Percentiles rank a stretch among this genome's conserved stretches.
phyloP scores from a whole-genome alignment of 2,888 invertebrate species.

The Apamea sordens region DNA sequence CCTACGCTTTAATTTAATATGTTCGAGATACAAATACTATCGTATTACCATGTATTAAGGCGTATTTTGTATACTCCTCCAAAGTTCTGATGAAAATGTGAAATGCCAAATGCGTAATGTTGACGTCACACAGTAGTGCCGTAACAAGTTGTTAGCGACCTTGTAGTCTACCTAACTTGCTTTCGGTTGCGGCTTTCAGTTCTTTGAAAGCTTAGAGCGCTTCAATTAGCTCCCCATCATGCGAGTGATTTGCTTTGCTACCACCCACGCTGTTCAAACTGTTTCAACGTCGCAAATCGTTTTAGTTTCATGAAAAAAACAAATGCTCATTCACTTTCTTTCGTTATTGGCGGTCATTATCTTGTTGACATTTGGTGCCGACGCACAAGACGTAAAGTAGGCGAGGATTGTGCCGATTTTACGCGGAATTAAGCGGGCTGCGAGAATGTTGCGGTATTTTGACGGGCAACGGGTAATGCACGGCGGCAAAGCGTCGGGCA shows the following conservation, averaged over 20 bases:
- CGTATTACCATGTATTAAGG: constrained; percentile 34
- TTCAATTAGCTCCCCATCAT: constrained; percentile 54
- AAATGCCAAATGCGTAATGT: constrained; percentile 49
- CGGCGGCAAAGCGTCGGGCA: constrained; percentile 38
- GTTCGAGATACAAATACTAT: constrained; percentile 20
- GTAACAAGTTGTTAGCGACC: constrained; percentile 64
- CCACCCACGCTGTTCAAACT: constrained; percentile 34
- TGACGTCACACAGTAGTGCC: constrained; percentile 60
- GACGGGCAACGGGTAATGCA: constrained; percentile 59
- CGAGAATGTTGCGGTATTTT: constrained; percentile 67
- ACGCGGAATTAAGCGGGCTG: constrained; percentile 53
- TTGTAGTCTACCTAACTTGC: constrained; percentile 49
- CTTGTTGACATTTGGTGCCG: constrained; percentile 64
- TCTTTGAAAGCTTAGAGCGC: constrained; percentile 50
- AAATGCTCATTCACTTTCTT: constrained; percentile 62
- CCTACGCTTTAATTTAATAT: constrained; percentile 33
- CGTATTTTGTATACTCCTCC: constrained; percentile 29
- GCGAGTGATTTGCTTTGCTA: constrained; percentile 39
- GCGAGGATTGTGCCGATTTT: constrained; percentile 56
- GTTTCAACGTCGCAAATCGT: constrained; percentile 40
- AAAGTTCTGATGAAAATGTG: constrained; percentile 53
- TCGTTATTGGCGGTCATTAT: constrained; percentile 65
- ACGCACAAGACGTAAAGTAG: constrained; percentile 48
- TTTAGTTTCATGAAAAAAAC: constrained; percentile 48
- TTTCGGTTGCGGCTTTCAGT: constrained; percentile 54